These are phyloP conservation scores for Enhydra lutris DNA, from an alignment of 2,113 vertebrate species.

Conservation along the genomic window DNA sequence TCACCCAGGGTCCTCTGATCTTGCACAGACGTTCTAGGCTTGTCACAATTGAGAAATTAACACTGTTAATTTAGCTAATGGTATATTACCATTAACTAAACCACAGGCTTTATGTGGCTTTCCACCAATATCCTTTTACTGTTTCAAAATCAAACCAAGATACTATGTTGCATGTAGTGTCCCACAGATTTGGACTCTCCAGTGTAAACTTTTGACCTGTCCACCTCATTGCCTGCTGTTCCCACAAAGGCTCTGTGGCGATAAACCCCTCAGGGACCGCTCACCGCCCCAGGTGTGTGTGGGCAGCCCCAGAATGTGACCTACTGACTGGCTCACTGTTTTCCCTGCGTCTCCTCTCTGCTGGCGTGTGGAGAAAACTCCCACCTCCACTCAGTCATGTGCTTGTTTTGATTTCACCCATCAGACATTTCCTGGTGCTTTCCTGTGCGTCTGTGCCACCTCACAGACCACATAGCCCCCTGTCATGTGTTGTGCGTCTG, in stretches of 20 bases:
- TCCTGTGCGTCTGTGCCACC: not conserved
- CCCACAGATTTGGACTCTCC: not conserved
- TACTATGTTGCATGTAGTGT: not conserved
- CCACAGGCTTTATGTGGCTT: not conserved
- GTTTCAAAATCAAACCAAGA: not conserved
- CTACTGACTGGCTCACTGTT: not conserved
- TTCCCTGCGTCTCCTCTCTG: not conserved
- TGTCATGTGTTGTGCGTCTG: not conserved
- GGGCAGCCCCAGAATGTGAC: not conserved
- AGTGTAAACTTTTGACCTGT: not conserved
- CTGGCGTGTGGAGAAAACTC: not conserved
- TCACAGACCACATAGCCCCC: accelerated
- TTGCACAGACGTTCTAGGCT: accelerated
- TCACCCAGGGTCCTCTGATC: not conserved
- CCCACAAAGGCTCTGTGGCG: not conserved
- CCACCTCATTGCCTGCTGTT: not conserved
- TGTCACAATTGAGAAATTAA: not conserved
- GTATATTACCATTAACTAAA: not conserved
- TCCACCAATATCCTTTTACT: not conserved
- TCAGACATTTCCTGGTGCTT: not conserved
- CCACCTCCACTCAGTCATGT: not conserved
- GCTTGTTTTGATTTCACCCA: not conserved
- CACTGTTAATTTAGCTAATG: too few species aligned
- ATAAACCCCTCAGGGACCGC: not conserved
- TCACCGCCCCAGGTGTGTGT: not conserved